Evolutionary conservation across 2,113 vertebrate genomes (phyloP).

Genomic region (Notiomystis cincta): DNA sequence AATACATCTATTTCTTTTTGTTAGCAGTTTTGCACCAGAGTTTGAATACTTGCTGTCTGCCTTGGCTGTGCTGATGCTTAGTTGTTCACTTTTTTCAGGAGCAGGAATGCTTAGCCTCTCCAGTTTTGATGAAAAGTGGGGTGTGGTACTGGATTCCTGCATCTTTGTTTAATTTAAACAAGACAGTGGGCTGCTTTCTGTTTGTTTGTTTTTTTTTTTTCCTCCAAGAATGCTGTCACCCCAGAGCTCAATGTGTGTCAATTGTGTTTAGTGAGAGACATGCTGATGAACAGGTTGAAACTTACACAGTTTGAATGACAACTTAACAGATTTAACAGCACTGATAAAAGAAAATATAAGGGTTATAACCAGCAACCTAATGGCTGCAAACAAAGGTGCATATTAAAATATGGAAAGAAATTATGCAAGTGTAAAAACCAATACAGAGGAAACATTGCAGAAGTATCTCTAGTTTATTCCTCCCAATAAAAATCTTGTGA

Average conservation of each 20-base stretch:
- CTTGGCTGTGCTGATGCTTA: neutral
- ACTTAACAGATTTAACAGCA: neutral
- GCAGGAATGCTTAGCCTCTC: neutral
- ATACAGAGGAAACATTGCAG: neutral
- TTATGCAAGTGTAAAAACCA: neutral
- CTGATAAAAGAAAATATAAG: neutral
- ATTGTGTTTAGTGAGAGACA: neutral
- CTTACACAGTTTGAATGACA: neutral
- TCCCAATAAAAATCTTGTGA: neutral
- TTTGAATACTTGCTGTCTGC: neutral
- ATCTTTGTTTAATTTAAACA: neutral
- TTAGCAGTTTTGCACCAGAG: rapidly evolving
- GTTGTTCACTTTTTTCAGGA: neutral
- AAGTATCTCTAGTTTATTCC: neutral
- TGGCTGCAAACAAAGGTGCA: neutral
- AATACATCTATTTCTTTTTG: neutral
- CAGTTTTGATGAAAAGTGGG: neutral
- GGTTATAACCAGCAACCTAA: neutral
- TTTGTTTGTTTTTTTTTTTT: neutral
- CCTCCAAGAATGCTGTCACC: neutral
- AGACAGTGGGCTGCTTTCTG: neutral
- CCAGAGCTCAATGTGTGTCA: neutral
- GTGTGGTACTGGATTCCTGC: neutral
- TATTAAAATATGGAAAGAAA: neutral
- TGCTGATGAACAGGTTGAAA: neutral